phyloP scores from a whole-genome alignment of 1,140 invertebrate species.

The Zaprionus nigranus region DNA sequence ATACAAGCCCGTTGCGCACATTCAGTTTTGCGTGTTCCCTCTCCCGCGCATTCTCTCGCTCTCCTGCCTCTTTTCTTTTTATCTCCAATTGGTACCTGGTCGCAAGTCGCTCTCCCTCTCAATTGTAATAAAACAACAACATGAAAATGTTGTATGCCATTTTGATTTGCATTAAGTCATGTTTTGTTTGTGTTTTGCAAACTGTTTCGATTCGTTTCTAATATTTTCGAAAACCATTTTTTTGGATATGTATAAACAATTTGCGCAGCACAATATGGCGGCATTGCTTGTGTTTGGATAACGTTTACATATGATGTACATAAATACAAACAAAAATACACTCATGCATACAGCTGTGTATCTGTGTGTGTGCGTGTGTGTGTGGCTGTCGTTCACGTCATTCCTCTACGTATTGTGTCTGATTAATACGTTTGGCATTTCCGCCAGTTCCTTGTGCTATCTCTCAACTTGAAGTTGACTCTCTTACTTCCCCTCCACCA shows the following conservation, averaged over 20 bases:
- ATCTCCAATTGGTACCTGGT: conserved; percentile 49
- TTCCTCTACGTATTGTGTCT: conserved; percentile 59
- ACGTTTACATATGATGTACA: conserved; percentile 58
- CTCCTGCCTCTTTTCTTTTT: not conserved
- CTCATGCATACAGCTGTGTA: conserved; percentile 19
- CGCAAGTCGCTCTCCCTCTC: conserved; percentile 44
- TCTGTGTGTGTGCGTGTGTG: conserved; percentile 10
- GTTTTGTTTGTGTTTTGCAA: conserved; percentile 53
- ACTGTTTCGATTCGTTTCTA: conserved; percentile 58
- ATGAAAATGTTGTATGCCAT: conserved; percentile 57
- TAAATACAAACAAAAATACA: conserved; percentile 39
- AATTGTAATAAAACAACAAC: conserved; percentile 57
- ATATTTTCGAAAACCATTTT: conserved; percentile 58
- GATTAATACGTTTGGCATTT: conserved; percentile 78
- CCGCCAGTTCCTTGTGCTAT: conserved; percentile 71
- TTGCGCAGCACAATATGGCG: conserved; percentile 73
- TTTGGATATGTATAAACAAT: conserved; percentile 60
- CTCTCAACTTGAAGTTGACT: conserved; percentile 63
- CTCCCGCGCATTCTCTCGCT: conserved; percentile 23
- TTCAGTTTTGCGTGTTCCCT: conserved; percentile 66
- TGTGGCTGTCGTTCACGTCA: conserved; percentile 64
- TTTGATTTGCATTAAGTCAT: conserved; percentile 73
- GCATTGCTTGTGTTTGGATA: conserved; percentile 64
- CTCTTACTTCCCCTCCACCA: not conserved
- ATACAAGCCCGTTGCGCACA: conserved; percentile 78